These are phyloP conservation scores for Macrotrachela quadricornifera DNA, from an alignment of 1,140 invertebrate species.

Conservation along the genomic window DNA sequence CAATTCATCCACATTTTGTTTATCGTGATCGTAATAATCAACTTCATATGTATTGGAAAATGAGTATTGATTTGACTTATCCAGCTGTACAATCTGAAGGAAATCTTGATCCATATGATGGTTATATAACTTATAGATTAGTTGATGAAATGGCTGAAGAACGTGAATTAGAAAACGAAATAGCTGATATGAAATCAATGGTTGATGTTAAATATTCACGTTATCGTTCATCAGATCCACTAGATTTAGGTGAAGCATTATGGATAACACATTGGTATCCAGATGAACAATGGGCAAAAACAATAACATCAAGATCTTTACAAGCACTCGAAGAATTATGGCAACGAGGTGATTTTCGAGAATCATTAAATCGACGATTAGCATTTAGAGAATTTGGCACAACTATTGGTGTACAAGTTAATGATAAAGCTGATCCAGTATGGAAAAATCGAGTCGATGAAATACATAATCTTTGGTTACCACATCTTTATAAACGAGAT, in stretches of 20 bases:
- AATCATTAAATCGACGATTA: too few relatives aligned
- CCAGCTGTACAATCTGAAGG: background rate
- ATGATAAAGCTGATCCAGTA: too few relatives aligned
- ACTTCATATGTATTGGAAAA: constrained; percentile 10
- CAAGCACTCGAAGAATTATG: too few relatives aligned
- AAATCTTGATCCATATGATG: constrained; percentile 6
- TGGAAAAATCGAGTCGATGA: too few relatives aligned
- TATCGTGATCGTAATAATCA: background rate
- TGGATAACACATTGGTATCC: constrained; percentile 9
- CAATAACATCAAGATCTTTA: background rate
- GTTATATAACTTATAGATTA: constrained; percentile 5
- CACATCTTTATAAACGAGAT: too few relatives aligned
- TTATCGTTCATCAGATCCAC: background rate
- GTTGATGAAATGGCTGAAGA: background rate
- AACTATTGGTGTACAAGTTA: too few relatives aligned
- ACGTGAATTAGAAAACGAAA: background rate
- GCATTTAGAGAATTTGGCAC: too few relatives aligned
- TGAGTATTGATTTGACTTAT: constrained; percentile 8
- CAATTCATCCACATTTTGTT: constrained; percentile 8
- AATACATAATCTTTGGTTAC: too few relatives aligned
- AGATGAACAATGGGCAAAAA: constrained; percentile 3
- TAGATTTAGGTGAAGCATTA: constrained; percentile 4
- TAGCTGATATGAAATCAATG: background rate
- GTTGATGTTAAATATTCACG: background rate
- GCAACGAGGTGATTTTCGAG: too few relatives aligned